Evolutionary conservation across 2,888 invertebrate genomes (phyloP).

Genomic region (Cantharis nigra): DNA sequence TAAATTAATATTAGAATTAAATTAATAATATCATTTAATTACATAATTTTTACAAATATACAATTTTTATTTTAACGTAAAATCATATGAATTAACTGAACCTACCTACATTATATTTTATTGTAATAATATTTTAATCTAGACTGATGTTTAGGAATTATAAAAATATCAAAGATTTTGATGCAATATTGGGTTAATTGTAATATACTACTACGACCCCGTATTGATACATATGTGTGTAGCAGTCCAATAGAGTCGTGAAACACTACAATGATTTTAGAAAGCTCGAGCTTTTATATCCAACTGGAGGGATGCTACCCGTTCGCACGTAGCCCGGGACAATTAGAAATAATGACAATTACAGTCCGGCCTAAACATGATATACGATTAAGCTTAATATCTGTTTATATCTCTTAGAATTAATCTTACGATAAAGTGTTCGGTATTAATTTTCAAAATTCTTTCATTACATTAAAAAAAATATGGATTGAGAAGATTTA

Average conservation of each 20-base stretch:
- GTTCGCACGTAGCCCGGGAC: constrained; percentile 51
- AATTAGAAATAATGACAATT: constrained; percentile 56
- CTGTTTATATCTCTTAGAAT: constrained; percentile 38
- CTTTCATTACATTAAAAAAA: not conserved
- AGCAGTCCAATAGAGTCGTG: constrained; percentile 39
- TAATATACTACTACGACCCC: constrained; percentile 52
- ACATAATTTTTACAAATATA: not conserved
- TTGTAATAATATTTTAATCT: not conserved
- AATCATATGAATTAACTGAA: not conserved
- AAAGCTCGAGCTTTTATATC: constrained; percentile 4
- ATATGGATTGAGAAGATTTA: not conserved
- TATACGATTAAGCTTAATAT: constrained; percentile 42
- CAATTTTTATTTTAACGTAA: not conserved
- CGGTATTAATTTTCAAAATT: not conserved
- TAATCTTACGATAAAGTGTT: constrained; percentile 17
- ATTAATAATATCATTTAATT: not conserved
- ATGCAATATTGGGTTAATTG: constrained; percentile 47
- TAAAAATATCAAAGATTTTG: constrained; percentile 22
- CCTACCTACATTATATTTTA: not conserved
- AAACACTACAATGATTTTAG: constrained; percentile 1
- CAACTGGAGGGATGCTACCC: constrained; percentile 41
- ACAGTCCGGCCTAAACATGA: constrained; percentile 49
- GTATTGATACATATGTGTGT: constrained; percentile 52
- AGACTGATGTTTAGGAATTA: constrained; percentile 13
- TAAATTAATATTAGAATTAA: not conserved